Evolutionary conservation across 2,888 invertebrate species (phyloP), one percentile per base, ranked within the genome.

Genomic region (Carcina quercana): DNA sequence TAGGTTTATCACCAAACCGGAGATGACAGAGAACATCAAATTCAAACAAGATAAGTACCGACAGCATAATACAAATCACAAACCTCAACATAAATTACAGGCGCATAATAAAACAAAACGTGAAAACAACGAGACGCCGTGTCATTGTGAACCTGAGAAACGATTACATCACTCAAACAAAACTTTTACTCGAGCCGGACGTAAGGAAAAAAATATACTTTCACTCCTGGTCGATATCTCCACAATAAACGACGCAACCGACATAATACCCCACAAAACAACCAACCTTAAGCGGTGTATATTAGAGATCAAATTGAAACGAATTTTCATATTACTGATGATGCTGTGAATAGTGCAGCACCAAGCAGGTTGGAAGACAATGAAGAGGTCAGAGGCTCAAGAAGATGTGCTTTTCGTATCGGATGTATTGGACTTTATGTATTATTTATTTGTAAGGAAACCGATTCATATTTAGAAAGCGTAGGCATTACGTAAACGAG

Each of bases 151-250:
- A 55, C 43, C 40, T 42, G 45, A 66, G 56, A 68, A 65, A 47
- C 49, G 59, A 61, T 80, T 80, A 72, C 76, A 67, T 79, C 70
- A 80, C 51, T 41, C 48, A 49, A 56, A 59, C 60, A 53, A 62
- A 69, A 79, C 76, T 79, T 80, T 82, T 80, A 80, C 79, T 69
- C 56, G 50, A 75, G 65, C 70, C 74, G 74, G 76, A 75, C 70
- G 57, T 60, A 59, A 59, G 58, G 56, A 65, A 68, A 71, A 70
- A 69, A 70, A 65, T 66, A 56, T 43, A 79, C 82, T 82, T 82
- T 82, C 82, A 74, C 82, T 78, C 62, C 50, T 53, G 40, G 39
- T 43, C 35, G 43, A 42, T 30, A 22, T 5, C 4, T 25, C 45
- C 43, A 50, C 26, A 1, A 11, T 17, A 59, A 69, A 57, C 27